Evolutionary conservation across 2,113 vertebrate genomes (phyloP).

Genomic region (Telmatochromis bifrenatus): DNA sequence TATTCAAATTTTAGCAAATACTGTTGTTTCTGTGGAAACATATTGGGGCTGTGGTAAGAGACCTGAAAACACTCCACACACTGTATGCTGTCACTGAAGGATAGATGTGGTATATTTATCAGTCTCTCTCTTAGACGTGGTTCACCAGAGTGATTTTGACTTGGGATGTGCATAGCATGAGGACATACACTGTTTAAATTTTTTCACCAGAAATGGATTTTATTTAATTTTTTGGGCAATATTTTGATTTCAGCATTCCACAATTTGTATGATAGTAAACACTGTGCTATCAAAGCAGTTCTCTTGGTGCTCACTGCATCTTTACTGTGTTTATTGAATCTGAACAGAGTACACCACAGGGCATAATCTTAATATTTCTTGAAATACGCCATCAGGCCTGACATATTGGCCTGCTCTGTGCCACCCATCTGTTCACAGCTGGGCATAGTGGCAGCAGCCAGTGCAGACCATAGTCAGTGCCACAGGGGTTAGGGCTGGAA

Average conservation of each 20-base stretch:
- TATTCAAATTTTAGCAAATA: neutral
- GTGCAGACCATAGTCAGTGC: neutral
- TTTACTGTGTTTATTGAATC: constrained; percentile 8
- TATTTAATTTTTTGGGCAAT: neutral
- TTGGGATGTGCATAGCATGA: neutral
- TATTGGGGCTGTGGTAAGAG: neutral
- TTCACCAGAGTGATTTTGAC: neutral
- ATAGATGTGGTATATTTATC: neutral
- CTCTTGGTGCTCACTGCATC: neutral
- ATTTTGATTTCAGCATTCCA: neutral
- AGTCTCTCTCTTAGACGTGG: neutral
- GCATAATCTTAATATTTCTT: constrained; percentile 12
- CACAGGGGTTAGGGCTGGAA: constrained; percentile 2
- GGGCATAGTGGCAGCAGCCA: neutral
- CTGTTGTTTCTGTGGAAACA: neutral
- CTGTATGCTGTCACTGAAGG: neutral
- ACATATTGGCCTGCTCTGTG: constrained; percentile 25
- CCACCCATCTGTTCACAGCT: constrained; percentile 30
- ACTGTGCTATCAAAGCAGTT: neutral
- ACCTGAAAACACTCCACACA: neutral
- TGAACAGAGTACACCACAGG: neutral
- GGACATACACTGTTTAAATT: neutral
- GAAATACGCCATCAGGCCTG: constrained; percentile 30
- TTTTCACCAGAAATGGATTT: neutral
- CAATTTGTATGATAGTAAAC: neutral